A percentile compares a stretch with the other conserved stretches of the same genome.
phyloP scores from a whole-genome alignment of 53 echinoderm and acorn worm genomes.

The Antedon mediterranea region DNA sequence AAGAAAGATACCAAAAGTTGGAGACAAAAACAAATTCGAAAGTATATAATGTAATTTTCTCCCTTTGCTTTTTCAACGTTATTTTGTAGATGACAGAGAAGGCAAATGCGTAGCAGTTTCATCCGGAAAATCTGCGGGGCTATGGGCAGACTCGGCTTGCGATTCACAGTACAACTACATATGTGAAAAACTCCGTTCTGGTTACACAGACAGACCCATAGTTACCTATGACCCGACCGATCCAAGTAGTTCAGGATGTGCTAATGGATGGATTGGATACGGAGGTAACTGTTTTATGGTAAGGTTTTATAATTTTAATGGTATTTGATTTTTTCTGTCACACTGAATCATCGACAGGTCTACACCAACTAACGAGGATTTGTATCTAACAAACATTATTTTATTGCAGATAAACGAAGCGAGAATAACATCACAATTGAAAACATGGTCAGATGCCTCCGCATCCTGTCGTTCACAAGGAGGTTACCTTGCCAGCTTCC shows the following conservation, averaged over 20 bases:
- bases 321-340: too few species aligned
- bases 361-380: too few species aligned
- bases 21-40: too few species aligned
- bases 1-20: too few species aligned
- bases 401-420: not conserved
- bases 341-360: too few species aligned
- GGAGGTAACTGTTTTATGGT: conserved; percentile 69
- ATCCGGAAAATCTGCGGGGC: conserved; percentile 46
- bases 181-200: conserved; percentile 50
- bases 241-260: conserved; percentile 54
- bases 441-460: conserved; percentile 37
- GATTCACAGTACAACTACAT: conserved; percentile 29
- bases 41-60: too few species aligned
- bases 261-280: conserved; percentile 69
- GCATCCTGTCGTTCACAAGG: conserved; percentile 38
- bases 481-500: conserved; percentile 77
- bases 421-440: conserved; percentile 11
- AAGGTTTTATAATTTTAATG: not conserved
- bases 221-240: conserved; percentile 40
- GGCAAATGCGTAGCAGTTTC: conserved; percentile 62
- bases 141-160: conserved; percentile 54
- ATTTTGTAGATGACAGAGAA: conserved; percentile 30
- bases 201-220: conserved; percentile 60
- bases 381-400: too few species aligned
- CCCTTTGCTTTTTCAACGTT: too few species aligned